Evolutionary conservation across 2,113 vertebrate species (phyloP).

Genomic region (Chunga burmeisteri): DNA sequence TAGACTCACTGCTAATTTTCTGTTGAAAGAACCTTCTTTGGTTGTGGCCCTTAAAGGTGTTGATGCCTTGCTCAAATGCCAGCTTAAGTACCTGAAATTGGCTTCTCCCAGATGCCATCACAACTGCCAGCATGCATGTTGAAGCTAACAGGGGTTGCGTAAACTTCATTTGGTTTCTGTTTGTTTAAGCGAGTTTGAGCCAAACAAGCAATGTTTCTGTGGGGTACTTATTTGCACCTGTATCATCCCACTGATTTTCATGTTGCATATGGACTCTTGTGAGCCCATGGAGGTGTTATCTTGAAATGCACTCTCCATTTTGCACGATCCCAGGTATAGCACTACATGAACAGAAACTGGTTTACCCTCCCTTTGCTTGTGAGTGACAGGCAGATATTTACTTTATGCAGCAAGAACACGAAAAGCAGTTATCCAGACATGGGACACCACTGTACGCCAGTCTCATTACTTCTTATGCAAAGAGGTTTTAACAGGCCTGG

Average conservation of each 20-base stretch:
- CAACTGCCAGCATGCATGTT: neutral
- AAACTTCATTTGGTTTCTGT: neutral
- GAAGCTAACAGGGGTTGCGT: neutral
- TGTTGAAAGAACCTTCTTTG: slow-evolving; percentile 35
- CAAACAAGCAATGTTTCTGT: neutral
- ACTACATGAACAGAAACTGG: neutral
- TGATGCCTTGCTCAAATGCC: neutral
- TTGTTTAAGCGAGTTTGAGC: neutral
- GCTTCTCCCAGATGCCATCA: neutral
- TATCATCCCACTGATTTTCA: accelerated
- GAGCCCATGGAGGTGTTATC: neutral
- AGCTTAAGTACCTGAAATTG: neutral
- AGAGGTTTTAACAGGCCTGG: neutral
- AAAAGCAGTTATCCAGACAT: neutral
- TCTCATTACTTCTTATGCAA: neutral
- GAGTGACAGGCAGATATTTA: neutral
- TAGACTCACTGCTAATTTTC: neutral
- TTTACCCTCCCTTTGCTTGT: neutral
- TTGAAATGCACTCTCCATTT: neutral
- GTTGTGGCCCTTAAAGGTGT: neutral
- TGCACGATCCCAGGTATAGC: neutral
- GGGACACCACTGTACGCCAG: accelerated
- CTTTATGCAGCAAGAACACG: neutral
- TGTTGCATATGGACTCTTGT: neutral
- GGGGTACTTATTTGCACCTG: neutral